Evolutionary conservation across 2,113 vertebrate genomes (phyloP).

Genomic region (Cyprinodon tularosa): DNA sequence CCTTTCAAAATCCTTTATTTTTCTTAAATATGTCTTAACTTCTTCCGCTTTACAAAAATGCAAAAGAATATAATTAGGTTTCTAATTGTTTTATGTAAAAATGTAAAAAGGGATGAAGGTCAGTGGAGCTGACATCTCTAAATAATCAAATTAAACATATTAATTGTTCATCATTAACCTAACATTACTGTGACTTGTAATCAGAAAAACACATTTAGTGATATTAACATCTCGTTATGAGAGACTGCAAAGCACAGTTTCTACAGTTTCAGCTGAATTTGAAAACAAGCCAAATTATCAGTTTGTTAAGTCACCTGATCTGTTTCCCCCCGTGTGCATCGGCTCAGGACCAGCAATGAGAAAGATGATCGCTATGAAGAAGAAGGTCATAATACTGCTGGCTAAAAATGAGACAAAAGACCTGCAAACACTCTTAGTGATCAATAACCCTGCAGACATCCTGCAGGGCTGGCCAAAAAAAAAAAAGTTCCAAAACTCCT

Average conservation of each 20-base stretch:
- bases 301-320: constrained; percentile 25
- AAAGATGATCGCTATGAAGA: constrained; percentile 23
- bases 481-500: background rate
- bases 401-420: constrained; percentile 13
- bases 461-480: too few relatives aligned
- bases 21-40: too few relatives aligned
- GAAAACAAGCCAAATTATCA: background rate
- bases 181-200: background rate
- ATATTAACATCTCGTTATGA: background rate
- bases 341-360: constrained; percentile 5
- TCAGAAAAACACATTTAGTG: background rate
- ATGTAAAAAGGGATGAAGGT: background rate
- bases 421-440: background rate
- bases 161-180: background rate
- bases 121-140: background rate
- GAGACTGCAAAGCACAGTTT: background rate
- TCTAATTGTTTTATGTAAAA: background rate
- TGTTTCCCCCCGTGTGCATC: background rate
- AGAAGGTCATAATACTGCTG: constrained; percentile 4
- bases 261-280: background rate
- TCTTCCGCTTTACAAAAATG: too few relatives aligned
- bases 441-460: constrained; percentile 23
- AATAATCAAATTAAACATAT: background rate
- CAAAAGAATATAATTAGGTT: background rate
- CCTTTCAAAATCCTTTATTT: background rate